Evolutionary conservation across 2,888 invertebrate species (phyloP), one percentile per base, ranked within the genome.

Genomic region (Coleophora flavipennella): DNA sequence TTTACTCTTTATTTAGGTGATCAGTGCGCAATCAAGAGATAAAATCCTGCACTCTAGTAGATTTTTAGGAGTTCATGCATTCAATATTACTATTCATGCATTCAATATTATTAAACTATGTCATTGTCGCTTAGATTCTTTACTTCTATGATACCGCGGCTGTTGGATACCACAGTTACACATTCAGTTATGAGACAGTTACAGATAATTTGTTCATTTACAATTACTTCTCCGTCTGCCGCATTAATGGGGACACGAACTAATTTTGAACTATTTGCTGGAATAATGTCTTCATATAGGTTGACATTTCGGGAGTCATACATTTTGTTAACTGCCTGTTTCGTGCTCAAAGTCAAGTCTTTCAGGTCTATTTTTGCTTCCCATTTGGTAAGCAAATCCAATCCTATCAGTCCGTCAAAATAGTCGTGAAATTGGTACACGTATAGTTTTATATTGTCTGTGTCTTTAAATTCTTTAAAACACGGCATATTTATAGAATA

Each of bases 341-440:
- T 38, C 28, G 53, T 43, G 35, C 54, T 28, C 31, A n/a, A n/a
- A n/a, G n/a, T n/a, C n/a, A n/a, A n/a, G n/a, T n/a, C n/a, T n/a
- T n/a, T n/a, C n/a, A n/a, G n/a, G n/a, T n/a, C n/a, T n/a, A n/a
- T n/a, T n/a, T n/a, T n/a, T n/a, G n/a, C n/a, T n/a, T n/a, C n/a
- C n/a, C n/a, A n/a, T n/a, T n/a, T n/a, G n/a, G n/a, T n/a, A n/a
- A n/a, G n/a, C n/a, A n/a, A n/a, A n/a, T 53, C 54, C 8, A 39
- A 34, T 1, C 52, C 54, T 20, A 54, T 44, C 0, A 53, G 29
- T 1, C 49, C 51, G 32, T 51, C 48, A 11, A 49, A 51, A 33
- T 40, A 39, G 4, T 51, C 34, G n/a, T 49, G 48, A 39, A 48
- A 49, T 3, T 35, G 31, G 26, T 47, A 12, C 35, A 48, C 35